Evolutionary conservation across 2,888 invertebrate genomes (phyloP).

Genomic region (Lithodes maja): DNA sequence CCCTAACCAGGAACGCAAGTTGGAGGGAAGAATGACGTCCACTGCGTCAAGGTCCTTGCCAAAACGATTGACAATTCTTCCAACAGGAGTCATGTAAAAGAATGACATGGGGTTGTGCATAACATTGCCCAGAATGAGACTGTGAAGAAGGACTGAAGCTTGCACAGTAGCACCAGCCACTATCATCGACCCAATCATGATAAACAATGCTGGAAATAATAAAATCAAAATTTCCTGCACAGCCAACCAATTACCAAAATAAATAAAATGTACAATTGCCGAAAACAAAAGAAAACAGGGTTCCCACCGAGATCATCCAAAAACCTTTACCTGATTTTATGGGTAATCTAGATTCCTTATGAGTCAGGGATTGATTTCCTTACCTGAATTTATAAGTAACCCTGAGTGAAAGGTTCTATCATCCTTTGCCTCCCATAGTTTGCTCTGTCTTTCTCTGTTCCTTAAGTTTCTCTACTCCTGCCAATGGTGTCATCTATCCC

Average conservation of each 20-base stretch:
- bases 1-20: slow-evolving; percentile 81
- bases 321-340: too few species aligned
- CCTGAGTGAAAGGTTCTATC: too few species aligned
- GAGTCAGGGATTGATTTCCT: too few species aligned
- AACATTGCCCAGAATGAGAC: slow-evolving; percentile 71
- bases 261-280: too few species aligned
- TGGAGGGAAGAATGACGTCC: slow-evolving; percentile 75
- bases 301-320: not conserved
- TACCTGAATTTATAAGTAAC: too few species aligned
- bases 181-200: slow-evolving; percentile 74
- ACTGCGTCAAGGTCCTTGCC: slow-evolving; percentile 73
- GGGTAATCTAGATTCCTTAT: too few species aligned
- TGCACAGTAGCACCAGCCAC: slow-evolving; percentile 75
- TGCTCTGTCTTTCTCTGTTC: too few species aligned
- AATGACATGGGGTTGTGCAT: slow-evolving; percentile 72
- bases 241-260: too few species aligned
- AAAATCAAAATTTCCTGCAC: not conserved
- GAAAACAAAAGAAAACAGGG: not conserved
- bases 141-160: slow-evolving; percentile 72
- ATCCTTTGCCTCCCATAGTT: too few species aligned
- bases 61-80: slow-evolving; percentile 75
- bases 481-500: too few species aligned
- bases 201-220: slow-evolving; percentile 71
- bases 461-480: too few species aligned
- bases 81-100: slow-evolving; percentile 75